These are phyloP conservation scores for Macrotrachela quadricornifera DNA, from an alignment of 1,140 invertebrate species.

Conservation along the genomic window DNA sequence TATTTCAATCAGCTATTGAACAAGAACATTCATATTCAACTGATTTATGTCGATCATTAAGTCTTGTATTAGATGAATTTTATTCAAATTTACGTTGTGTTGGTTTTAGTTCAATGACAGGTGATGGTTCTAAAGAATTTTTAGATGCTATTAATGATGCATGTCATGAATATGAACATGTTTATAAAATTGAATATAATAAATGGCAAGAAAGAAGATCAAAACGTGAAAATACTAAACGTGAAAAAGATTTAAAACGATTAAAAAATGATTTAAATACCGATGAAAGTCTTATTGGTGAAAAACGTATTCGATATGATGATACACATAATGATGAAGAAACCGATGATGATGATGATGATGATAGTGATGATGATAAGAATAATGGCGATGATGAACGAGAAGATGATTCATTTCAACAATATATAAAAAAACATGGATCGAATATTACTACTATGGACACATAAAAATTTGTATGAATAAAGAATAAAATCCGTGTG, in stretches of 20 bases:
- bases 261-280: slow-evolving; percentile 4
- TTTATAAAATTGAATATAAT: slow-evolving; percentile 4
- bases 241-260: slow-evolving; percentile 1
- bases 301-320: neutral
- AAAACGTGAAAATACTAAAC: neutral
- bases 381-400: no score
- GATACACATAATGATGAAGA: neutral
- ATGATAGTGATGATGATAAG: neutral
- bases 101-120: slow-evolving; percentile 63
- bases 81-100: slow-evolving; percentile 33
- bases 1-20: slow-evolving; percentile 70
- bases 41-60: slow-evolving; percentile 75
- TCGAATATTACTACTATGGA: no score
- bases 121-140: slow-evolving; percentile 35
- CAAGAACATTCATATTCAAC: slow-evolving; percentile 58
- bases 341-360: neutral
- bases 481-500: no score
- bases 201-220: neutral
- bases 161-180: slow-evolving; percentile 26
- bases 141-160: slow-evolving; percentile 30
- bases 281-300: neutral
- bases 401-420: no score
- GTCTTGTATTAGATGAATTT: slow-evolving; percentile 63
- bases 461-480: no score
- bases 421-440: no score